Evolutionary conservation across 1,140 invertebrate genomes (phyloP).

Genomic region (Bombus waltoni): DNA sequence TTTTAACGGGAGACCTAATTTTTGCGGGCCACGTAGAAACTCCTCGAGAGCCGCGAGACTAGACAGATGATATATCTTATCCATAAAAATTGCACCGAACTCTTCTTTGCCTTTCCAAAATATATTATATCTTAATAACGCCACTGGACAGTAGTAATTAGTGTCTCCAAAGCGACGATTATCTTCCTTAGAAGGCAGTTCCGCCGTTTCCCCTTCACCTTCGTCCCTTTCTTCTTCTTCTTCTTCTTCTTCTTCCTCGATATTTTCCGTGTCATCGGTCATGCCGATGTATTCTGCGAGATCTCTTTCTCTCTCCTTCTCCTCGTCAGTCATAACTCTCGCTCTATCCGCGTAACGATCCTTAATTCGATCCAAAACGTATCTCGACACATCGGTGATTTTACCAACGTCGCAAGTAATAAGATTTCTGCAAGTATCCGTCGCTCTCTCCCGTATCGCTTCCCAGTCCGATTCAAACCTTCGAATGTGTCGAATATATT

Average conservation of each 20-base stretch:
- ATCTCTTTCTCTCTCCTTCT: slow-evolving; percentile 62
- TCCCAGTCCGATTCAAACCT: slow-evolving; percentile 37
- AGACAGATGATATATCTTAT: slow-evolving; percentile 82
- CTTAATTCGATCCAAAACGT: slow-evolving; percentile 65
- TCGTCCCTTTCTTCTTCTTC: slow-evolving; percentile 37
- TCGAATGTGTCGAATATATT: slow-evolving; percentile 50
- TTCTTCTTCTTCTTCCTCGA: slow-evolving; percentile 57
- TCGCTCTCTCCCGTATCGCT: slow-evolving; percentile 24
- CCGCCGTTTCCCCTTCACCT: slow-evolving; percentile 47
- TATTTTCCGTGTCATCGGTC: slow-evolving; percentile 10
- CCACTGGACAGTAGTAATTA: slow-evolving; percentile 83
- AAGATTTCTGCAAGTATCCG: slow-evolving; percentile 22
- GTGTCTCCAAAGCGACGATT: slow-evolving; percentile 83
- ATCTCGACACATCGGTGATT: slow-evolving; percentile 17
- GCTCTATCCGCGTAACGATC: slow-evolving; percentile 64
- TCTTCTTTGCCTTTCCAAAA: slow-evolving; percentile 84
- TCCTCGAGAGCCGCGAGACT: slow-evolving; percentile 78
- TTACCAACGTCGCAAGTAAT: slow-evolving; percentile 58
- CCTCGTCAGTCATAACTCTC: slow-evolving; percentile 60
- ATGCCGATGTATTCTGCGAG: slow-evolving; percentile 58
- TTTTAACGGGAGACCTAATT: slow-evolving; percentile 76
- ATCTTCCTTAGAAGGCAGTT: slow-evolving; percentile 64
- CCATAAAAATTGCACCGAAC: slow-evolving; percentile 80
- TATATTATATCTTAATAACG: slow-evolving; percentile 80
- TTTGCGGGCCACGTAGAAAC: slow-evolving; percentile 79